A percentile compares a stretch with the other conserved stretches of the same genome.
These are phyloP conservation scores for Nesogale talazaci DNA, from an alignment of 2,113 vertebrate genomes.

Conservation along the genomic window DNA sequence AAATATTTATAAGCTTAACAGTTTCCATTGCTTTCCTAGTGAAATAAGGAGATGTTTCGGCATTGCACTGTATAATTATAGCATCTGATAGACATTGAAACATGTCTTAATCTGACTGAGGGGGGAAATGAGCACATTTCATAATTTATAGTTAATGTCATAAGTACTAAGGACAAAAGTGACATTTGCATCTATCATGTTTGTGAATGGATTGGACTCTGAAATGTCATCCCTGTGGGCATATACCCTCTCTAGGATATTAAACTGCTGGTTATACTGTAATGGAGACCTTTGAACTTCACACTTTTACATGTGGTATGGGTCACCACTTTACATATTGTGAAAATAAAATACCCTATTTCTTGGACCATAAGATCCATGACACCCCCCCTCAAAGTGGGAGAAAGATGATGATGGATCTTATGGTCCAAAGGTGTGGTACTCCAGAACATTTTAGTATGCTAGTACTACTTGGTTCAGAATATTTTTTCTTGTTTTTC, in stretches of 20 bases:
- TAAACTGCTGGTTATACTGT: slow-evolving; percentile 33
- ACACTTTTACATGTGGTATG: slow-evolving; percentile 34
- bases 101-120: slow-evolving; percentile 20
- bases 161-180: slow-evolving; percentile 59
- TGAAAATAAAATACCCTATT: slow-evolving; percentile 50
- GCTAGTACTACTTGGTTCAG: too few relatives aligned
- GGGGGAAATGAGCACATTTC: background rate
- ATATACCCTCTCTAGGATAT: slow-evolving; percentile 6
- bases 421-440: too few relatives aligned
- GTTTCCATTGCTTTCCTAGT: slow-evolving; percentile 61
- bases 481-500: too few relatives aligned
- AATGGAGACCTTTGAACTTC: slow-evolving; percentile 49
- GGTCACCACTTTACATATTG: slow-evolving; percentile 7
- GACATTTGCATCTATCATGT: slow-evolving; percentile 11
- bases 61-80: slow-evolving; percentile 39
- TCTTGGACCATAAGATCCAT: too few relatives aligned
- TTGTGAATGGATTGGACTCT: slow-evolving; percentile 44
- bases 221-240: slow-evolving; percentile 47
- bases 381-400: too few relatives aligned
- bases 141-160: slow-evolving; percentile 44
- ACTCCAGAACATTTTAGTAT: too few relatives aligned
- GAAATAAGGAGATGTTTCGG: slow-evolving; percentile 51
- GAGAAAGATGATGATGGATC: too few relatives aligned
- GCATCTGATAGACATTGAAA: slow-evolving; percentile 32
- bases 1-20: slow-evolving; percentile 71